A percentile compares a stretch with the other conserved stretches of the same genome.
Conservation (phyloP, 2,797 vertebrate species). For the Siniperca undulata region DNA sequence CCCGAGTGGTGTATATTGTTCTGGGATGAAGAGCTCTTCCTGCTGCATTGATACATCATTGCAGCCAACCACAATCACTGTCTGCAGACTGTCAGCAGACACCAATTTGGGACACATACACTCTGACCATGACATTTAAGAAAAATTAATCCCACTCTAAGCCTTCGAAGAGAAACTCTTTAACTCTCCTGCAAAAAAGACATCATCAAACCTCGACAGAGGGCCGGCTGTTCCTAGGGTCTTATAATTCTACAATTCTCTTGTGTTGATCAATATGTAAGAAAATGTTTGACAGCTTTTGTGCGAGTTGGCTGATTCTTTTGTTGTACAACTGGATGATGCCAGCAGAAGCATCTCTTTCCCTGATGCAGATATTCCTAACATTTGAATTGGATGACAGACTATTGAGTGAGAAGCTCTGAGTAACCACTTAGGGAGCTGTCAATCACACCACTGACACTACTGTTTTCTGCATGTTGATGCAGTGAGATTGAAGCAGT, state of each 20-base stretch:
- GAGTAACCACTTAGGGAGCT: conserved; percentile 50
- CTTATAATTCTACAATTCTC: conserved; percentile 40
- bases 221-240: background rate
- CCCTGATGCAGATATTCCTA: conserved; percentile 26
- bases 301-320: conserved; percentile 25
- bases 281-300: conserved; percentile 56
- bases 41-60: conserved; percentile 80
- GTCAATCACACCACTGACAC: conserved; percentile 39
- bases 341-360: conserved; percentile 18
- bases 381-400: conserved; percentile 45
- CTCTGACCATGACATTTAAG: conserved; percentile 78
- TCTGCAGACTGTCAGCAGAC: conserved; percentile 73
- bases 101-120: conserved; percentile 74
- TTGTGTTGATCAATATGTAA: conserved; percentile 50
- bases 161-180: conserved; percentile 57
- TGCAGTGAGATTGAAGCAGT: conserved; percentile 6
- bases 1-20: conserved; percentile 73
- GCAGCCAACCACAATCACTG: conserved; percentile 74
- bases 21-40: conserved; percentile 71
- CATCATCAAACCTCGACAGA: conserved; percentile 40
- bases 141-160: conserved; percentile 71
- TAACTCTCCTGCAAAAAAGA: conserved; percentile 44
- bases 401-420: conserved; percentile 38
- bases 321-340: conserved; percentile 29
- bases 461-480: conserved; percentile 27